Conservation (phyloP, 2,797 vertebrate species). For the Peromyscus attwateri region DNA sequence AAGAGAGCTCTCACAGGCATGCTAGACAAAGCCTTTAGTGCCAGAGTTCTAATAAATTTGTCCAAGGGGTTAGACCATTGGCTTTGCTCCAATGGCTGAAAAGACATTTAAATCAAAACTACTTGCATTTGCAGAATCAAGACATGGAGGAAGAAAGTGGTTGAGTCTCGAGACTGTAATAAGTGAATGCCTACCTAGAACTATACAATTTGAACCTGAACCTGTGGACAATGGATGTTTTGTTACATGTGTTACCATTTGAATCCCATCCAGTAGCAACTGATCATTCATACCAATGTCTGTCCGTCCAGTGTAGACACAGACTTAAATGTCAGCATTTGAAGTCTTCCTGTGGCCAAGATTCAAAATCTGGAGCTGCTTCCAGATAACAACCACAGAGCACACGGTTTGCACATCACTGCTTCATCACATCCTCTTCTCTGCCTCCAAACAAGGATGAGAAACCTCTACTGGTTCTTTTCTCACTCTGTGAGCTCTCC, state of each 20-base stretch:
- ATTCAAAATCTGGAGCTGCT: not conserved
- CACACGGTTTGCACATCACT: not conserved
- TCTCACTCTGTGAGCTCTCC: not conserved
- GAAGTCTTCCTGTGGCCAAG: conserved; percentile 29
- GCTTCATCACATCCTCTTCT: not conserved
- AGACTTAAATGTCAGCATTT: not conserved
- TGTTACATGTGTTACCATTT: conserved; percentile 30
- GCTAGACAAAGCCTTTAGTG: not conserved
- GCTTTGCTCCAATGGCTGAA: conserved; percentile 27
- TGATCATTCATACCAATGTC: conserved; percentile 5
- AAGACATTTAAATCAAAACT: conserved; percentile 33
- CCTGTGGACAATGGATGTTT: not conserved
- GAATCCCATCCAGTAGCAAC: conserved; percentile 24
- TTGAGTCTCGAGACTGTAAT: not conserved
- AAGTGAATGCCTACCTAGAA: conserved; percentile 28
- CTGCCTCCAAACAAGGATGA: not conserved
- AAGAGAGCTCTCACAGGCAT: not conserved
- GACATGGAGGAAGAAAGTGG: not conserved
- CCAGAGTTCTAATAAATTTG: not conserved
- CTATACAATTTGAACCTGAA: not conserved
- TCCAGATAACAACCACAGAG: not conserved
- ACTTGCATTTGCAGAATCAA: not conserved
- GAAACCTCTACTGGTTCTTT: not conserved
- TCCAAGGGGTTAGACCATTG: not conserved
- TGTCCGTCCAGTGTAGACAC: not conserved